Conservation (phyloP, 1,140 invertebrate genomes). For the Macrotrachela quadricornifera region DNA sequence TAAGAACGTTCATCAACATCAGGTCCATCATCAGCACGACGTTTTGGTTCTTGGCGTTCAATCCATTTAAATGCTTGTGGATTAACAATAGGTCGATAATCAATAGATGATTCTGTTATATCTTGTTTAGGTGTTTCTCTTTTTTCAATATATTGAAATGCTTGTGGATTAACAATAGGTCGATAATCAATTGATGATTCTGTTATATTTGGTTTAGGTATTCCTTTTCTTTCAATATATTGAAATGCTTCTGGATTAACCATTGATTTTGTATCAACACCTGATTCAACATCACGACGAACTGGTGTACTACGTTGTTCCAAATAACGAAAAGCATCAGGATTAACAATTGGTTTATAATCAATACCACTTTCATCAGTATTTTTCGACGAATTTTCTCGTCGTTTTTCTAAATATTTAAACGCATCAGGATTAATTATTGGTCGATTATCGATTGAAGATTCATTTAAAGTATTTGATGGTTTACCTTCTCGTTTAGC, state of each 20-base stretch:
- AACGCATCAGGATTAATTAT: slow-evolving; percentile 6
- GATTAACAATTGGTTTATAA: slow-evolving; percentile 2
- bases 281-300: background rate
- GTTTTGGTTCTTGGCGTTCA: background rate
- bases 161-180: slow-evolving; percentile 19
- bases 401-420: slow-evolving; percentile 4
- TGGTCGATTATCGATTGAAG: slow-evolving; percentile 3
- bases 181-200: slow-evolving; percentile 4
- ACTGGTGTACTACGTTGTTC: background rate
- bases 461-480: background rate
- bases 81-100: slow-evolving; percentile 14
- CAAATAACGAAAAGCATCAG: slow-evolving; percentile 6
- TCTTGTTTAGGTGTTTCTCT: slow-evolving; percentile 10
- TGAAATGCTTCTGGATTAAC: slow-evolving; percentile 6
- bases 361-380: slow-evolving; percentile 4
- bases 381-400: background rate
- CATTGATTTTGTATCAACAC: slow-evolving; percentile 1
- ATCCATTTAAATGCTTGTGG: slow-evolving; percentile 14
- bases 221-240: slow-evolving; percentile 14
- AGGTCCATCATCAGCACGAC: background rate
- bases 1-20: background rate
- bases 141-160: slow-evolving; percentile 5
- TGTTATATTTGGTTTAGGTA: slow-evolving; percentile 10
- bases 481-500: slow-evolving; percentile 6
- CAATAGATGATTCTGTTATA: slow-evolving; percentile 3